Conservation (phyloP, 1,140 invertebrate species). For the Bathynomus jamesi region DNA sequence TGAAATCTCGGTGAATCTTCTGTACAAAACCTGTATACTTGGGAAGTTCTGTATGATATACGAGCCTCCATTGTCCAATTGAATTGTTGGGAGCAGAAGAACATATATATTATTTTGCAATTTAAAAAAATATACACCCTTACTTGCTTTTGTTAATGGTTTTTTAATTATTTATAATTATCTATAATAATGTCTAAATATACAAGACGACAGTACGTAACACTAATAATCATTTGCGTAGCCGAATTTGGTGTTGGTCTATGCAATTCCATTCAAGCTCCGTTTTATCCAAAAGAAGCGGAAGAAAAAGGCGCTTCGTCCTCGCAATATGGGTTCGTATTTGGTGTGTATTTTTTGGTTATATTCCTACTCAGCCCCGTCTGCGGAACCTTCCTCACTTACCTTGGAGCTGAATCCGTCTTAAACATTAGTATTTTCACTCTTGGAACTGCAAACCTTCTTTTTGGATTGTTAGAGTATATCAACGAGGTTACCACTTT, state of each 20-base stretch:
- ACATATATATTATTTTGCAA: no score
- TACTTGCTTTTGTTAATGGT: no score
- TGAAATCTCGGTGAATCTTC: no score
- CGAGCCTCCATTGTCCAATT: no score
- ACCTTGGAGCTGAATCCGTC: not conserved
- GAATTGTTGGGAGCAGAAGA: no score
- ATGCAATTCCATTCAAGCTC: conserved; percentile 10
- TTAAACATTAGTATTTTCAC: conserved; percentile 4
- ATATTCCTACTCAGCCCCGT: conserved; percentile 13
- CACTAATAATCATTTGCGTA: no score
- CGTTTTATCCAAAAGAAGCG: conserved; percentile 14
- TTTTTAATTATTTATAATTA: no score
- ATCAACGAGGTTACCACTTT: not conserved
- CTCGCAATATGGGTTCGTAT: conserved; percentile 10
- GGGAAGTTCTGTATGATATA: no score
- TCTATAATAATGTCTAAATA: no score
- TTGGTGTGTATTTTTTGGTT: conserved; percentile 6
- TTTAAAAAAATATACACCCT: no score
- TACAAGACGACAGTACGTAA: no score
- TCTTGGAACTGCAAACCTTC: conserved; percentile 2
- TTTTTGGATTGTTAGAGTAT: conserved; percentile 7
- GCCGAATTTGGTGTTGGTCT: conserved; percentile 6
- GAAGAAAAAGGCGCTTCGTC: conserved; percentile 5
- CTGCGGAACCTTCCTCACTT: not conserved
- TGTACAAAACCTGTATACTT: no score